These are phyloP conservation scores for Pentamera pediparva DNA, from an alignment of 53 echinoderm and acorn worm species.

Conservation along the genomic window DNA sequence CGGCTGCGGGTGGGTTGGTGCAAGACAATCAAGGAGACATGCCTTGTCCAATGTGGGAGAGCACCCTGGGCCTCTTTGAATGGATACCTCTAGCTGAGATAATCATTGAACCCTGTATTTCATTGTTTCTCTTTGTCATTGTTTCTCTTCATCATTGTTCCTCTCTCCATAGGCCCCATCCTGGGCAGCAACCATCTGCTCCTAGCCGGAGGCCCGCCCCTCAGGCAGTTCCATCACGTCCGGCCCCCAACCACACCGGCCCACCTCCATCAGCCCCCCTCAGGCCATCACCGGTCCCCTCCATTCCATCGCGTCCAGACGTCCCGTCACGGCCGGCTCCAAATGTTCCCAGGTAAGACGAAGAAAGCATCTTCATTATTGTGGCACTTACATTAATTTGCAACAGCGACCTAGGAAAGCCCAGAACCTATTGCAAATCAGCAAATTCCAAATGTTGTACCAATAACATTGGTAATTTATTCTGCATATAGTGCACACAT, in stretches of 20 bases:
- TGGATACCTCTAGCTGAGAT: neutral
- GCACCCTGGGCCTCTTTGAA: too few species aligned
- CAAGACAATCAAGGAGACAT: too few species aligned
- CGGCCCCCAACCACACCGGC: slow-evolving; percentile 35
- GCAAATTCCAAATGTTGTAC: too few species aligned
- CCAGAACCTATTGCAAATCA: too few species aligned
- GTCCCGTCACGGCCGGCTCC: slow-evolving; percentile 82
- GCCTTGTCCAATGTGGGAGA: too few species aligned
- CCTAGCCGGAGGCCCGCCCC: slow-evolving; percentile 19
- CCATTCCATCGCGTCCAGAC: slow-evolving; percentile 86
- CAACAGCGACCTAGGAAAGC: too few species aligned
- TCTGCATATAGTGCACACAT: too few species aligned
- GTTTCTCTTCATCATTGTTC: too few species aligned
- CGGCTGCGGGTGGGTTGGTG: too few species aligned
- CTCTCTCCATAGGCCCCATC: neutral
- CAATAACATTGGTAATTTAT: too few species aligned
- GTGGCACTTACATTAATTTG: too few species aligned
- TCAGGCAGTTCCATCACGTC: slow-evolving; percentile 33
- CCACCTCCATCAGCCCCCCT: neutral
- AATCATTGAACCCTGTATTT: too few species aligned
- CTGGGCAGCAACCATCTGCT: slow-evolving; percentile 37
- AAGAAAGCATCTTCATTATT: neutral
- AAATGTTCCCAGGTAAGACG: slow-evolving; percentile 68
- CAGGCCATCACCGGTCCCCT: slow-evolving; percentile 64
- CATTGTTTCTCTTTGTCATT: neutral